phyloP scores from a whole-genome alignment of 2,888 invertebrate genomes.

The Molorchus minor region DNA sequence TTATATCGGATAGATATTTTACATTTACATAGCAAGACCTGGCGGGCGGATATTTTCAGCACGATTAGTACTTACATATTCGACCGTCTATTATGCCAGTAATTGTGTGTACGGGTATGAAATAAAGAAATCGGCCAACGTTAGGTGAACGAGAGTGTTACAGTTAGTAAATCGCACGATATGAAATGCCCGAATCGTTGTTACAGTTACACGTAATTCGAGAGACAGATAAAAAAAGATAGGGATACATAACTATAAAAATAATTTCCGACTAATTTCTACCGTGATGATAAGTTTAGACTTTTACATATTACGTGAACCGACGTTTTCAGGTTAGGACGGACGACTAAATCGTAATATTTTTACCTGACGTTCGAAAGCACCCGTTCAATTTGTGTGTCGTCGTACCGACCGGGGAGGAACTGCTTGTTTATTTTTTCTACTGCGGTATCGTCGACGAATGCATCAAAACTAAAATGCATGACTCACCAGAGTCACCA shows the following conservation, averaged over 20 bases:
- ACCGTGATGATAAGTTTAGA: slow-evolving; percentile 10
- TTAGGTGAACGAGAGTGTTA: slow-evolving; percentile 16
- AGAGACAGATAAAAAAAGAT: slow-evolving; percentile 36
- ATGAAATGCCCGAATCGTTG: not conserved
- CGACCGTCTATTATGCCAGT: slow-evolving; percentile 17
- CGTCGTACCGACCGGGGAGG: slow-evolving; percentile 1
- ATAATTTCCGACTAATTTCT: slow-evolving; percentile 18
- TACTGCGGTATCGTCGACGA: slow-evolving; percentile 23
- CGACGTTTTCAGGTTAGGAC: slow-evolving; percentile 24
- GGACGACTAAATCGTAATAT: not conserved
- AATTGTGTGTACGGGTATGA: slow-evolving; percentile 19
- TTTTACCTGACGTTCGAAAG: slow-evolving; percentile 20
- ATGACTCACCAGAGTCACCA: slow-evolving; percentile 48
- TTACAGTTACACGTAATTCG: not conserved
- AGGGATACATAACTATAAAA: slow-evolving; percentile 29
- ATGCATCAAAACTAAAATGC: slow-evolving; percentile 49
- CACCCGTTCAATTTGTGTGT: slow-evolving; percentile 14
- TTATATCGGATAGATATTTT: no score
- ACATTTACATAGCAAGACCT: slow-evolving; percentile 20
- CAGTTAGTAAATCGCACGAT: slow-evolving; percentile 7
- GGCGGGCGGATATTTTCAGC: slow-evolving; percentile 50
- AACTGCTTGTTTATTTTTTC: slow-evolving; percentile 14
- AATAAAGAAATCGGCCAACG: slow-evolving; percentile 26
- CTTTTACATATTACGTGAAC: not conserved
- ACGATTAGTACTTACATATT: slow-evolving; percentile 53